Percentiles rank a stretch among this genome's conserved stretches.
Conservation (phyloP, 2,113 vertebrate species). For the Atrichornis clamosus region DNA sequence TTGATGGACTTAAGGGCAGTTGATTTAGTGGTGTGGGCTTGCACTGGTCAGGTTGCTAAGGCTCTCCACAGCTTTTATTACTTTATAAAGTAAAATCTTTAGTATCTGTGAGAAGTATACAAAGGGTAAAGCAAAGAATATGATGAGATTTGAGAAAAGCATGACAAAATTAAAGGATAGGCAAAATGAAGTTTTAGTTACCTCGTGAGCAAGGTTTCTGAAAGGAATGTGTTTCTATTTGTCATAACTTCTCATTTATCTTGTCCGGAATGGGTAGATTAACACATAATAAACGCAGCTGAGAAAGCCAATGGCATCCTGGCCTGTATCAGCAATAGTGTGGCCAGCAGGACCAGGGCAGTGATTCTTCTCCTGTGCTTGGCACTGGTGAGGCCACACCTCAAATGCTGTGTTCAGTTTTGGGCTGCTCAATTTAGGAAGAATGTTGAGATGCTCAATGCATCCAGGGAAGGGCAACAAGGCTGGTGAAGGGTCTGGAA, state of each 20-base stretch:
- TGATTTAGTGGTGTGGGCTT: not conserved
- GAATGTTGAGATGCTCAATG: too few species aligned
- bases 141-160: not conserved
- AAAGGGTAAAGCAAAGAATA: not conserved
- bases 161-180: not conserved
- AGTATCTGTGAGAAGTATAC: not conserved
- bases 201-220: not conserved
- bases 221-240: not conserved
- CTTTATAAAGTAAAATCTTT: not conserved
- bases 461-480: too few species aligned
- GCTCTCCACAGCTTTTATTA: not conserved
- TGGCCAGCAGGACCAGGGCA: too few species aligned
- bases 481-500: too few species aligned
- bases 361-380: too few species aligned
- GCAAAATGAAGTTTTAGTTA: not conserved
- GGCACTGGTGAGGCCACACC: too few species aligned
- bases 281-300: not conserved
- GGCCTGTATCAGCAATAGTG: too few species aligned
- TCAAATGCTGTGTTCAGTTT: too few species aligned
- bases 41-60: not conserved
- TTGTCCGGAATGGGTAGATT: not conserved
- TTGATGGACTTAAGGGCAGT: not conserved
- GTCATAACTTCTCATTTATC: not conserved
- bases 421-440: too few species aligned
- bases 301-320: too few species aligned